Evolutionary conservation across 2,797 vertebrate species (phyloP).

Genomic region (Sciurus vulgaris): DNA sequence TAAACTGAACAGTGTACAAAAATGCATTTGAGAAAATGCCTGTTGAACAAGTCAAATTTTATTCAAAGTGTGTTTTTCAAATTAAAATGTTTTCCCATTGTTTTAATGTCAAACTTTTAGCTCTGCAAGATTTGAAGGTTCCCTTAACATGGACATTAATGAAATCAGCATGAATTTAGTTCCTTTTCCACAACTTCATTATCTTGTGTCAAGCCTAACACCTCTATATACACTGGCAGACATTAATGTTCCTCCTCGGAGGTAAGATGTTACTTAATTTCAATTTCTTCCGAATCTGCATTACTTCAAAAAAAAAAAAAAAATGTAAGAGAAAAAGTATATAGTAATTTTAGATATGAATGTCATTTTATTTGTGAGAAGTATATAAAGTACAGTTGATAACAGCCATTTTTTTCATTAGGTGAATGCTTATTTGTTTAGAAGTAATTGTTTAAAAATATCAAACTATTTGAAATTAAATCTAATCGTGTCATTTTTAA

Average conservation of each 20-base stretch:
- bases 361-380: conserved; percentile 36
- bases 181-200: conserved; percentile 96
- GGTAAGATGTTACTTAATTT: conserved; percentile 87
- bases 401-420: conserved; percentile 46
- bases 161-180: conserved; percentile 99
- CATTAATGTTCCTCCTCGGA: conserved; percentile 93
- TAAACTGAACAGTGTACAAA: background rate
- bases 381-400: conserved; percentile 26
- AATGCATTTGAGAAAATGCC: conserved; percentile 41
- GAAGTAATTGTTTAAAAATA: conserved; percentile 63
- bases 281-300: background rate
- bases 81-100: conserved; percentile 40
- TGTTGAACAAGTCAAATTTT: conserved; percentile 3
- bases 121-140: conserved; percentile 97
- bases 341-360: background rate
- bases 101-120: conserved; percentile 86
- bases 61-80: conserved; percentile 9
- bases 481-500: conserved; percentile 9
- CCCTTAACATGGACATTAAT: conserved; percentile 98
- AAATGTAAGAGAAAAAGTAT: background rate
- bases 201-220: conserved; percentile 96
- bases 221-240: conserved; percentile 95
- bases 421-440: conserved; percentile 11
- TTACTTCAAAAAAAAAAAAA: conserved; percentile 30
- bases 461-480: conserved; percentile 47